phyloP scores from a whole-genome alignment of 2,113 vertebrate species.

The Tupaia chinensis region DNA sequence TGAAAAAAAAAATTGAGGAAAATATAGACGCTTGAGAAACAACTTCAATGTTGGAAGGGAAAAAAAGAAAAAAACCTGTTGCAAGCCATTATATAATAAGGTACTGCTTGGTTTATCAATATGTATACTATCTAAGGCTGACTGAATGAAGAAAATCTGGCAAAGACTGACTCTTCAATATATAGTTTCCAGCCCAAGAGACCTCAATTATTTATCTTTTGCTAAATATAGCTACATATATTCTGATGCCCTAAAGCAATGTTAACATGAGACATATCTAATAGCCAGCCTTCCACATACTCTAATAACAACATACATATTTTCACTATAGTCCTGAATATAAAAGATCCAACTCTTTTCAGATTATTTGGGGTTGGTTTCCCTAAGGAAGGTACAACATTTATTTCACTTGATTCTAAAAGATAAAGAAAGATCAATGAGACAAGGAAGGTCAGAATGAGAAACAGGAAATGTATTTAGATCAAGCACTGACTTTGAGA shows the following conservation, averaged over 20 bases:
- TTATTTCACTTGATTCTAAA: no score
- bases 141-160: not conserved
- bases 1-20: not conserved
- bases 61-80: not conserved
- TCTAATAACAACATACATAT: not conserved
- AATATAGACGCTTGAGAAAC: conserved; percentile 43
- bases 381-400: no score
- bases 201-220: not conserved
- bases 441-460: no score
- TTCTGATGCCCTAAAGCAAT: not conserved
- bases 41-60: conserved; percentile 37
- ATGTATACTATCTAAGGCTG: not conserved
- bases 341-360: not conserved
- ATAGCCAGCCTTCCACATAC: not conserved
- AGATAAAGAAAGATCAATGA: no score
- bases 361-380: not conserved
- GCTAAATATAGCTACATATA: not conserved
- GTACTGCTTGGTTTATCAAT: not conserved
- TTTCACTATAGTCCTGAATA: not conserved
- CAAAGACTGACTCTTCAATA: not conserved
- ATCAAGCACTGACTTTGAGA: no score
- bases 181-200: not conserved
- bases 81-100: conserved; percentile 9
- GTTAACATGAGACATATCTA: not conserved
- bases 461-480: no score